These are phyloP conservation scores for Brachirus orientalis DNA, from an alignment of 2,113 vertebrate species.

Conservation along the genomic window DNA sequence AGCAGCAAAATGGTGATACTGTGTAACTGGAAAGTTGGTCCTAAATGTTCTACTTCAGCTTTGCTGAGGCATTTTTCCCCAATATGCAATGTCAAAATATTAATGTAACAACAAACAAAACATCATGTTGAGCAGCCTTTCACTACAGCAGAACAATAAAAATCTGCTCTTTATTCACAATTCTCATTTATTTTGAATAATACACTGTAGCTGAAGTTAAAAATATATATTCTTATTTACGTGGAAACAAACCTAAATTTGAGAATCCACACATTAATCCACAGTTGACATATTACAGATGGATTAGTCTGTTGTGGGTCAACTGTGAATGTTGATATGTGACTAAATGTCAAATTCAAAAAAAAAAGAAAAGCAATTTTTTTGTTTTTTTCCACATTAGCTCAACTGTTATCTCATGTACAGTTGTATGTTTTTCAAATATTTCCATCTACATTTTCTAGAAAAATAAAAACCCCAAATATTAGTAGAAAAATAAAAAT, in stretches of 20 bases:
- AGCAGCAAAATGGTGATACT: conserved; percentile 1
- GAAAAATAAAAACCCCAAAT: conserved; percentile 69
- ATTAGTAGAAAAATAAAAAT: conserved; percentile 70
- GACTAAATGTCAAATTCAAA: no score
- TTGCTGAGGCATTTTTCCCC: no score
- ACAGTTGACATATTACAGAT: neutral
- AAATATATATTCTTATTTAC: no score
- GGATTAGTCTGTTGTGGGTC: neutral
- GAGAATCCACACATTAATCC: neutral
- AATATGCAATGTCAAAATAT: neutral
- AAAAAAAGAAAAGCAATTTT: no score
- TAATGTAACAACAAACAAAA: neutral
- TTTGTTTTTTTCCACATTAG: conserved; percentile 13
- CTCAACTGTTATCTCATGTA: conserved; percentile 4
- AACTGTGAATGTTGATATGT: conserved; percentile 1
- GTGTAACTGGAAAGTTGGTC: neutral
- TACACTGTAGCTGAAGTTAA: neutral
- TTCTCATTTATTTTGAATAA: neutral
- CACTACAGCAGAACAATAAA: neutral
- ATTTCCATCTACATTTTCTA: conserved; percentile 54
- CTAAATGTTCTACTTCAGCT: neutral
- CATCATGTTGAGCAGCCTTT: neutral
- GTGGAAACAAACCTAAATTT: no score
- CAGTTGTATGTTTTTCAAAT: conserved; percentile 11
- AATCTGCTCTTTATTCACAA: neutral